A percentile compares a stretch with the other conserved stretches of the same genome.
phyloP scores from a whole-genome alignment of 2,797 vertebrate genomes.

The Sebastes nivosus region DNA sequence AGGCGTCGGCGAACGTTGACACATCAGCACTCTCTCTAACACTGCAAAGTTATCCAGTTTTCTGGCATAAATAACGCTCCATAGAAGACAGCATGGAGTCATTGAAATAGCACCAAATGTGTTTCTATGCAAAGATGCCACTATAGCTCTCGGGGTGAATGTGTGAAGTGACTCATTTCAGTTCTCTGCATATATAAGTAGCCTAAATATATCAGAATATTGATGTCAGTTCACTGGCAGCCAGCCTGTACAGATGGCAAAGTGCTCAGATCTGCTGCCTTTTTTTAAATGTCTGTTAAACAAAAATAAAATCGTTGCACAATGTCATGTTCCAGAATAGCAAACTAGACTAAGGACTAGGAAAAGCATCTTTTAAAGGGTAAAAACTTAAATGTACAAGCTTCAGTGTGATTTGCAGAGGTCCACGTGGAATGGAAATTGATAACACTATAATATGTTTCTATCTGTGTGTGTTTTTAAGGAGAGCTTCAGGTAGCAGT shows the following conservation, averaged over 20 bases:
- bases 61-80: too few species aligned
- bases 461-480: too few species aligned
- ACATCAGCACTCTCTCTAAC: too few species aligned
- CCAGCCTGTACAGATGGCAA: neutral
- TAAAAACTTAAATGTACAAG: too few species aligned
- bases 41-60: too few species aligned
- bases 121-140: neutral
- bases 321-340: neutral
- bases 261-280: neutral
- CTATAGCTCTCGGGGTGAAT: neutral
- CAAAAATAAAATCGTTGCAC: neutral
- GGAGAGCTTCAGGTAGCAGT: too few species aligned
- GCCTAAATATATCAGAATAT: slow-evolving; percentile 19
- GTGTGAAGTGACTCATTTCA: slow-evolving; percentile 28
- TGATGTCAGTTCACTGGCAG: slow-evolving; percentile 3
- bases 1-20: too few species aligned
- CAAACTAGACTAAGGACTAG: neutral
- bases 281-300: neutral
- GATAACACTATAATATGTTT: too few species aligned
- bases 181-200: slow-evolving; percentile 10
- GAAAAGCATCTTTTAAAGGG: too few species aligned
- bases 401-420: too few species aligned
- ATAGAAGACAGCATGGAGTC: neutral
- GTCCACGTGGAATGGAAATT: too few species aligned
- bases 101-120: neutral